Evolutionary conservation across 2,888 invertebrate genomes (phyloP), one percentile per base, ranked within the genome.

Genomic region (Alsophila aescularia): DNA sequence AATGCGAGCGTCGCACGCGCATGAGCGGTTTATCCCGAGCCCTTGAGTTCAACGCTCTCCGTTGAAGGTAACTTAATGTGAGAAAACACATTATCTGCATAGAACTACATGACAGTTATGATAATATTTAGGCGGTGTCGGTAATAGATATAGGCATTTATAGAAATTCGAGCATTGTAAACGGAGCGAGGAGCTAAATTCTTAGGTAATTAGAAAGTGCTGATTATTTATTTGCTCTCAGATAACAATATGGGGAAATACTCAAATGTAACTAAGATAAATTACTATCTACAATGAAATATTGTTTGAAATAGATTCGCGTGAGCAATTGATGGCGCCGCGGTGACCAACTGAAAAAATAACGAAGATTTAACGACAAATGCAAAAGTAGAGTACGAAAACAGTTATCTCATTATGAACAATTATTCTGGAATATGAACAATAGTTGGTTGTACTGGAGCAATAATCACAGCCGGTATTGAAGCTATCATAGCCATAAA

Each of bases 31-130:
- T 75, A 80, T 72, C 73, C 75, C 65, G 66, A 69, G 71, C 77
- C 72, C 76, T 75, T 64, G 68, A 73, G 82, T 75, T 83, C 83
- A 72, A 67, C 70, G 81, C 69, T 72, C 83, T 70, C 73, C 60
- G 61, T 60, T 69, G 60, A 67, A 79, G 81, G 83, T 83, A 84
- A 79, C 69, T 74, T 74, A 75, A 79, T 79, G 79, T 77, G 77
- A 77, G 79, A 78, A 82, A 79, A 77, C 71, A 77, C 67, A 72
- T 76, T 78, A 74, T 65, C 56, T 70, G 60, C 76, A 75, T 66
- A 67, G 57, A 66, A 52, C 66, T 41, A 37, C 66, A 68, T 68
- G 72, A 70, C 74, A 77, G 76, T 77, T 79, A 79, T 71, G 73
- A 78, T 77, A 78, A 82, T 75, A 81, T 78, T 79, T 71, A 64